Evolutionary conservation across 1,140 invertebrate species (phyloP).

Genomic region (Hylyphantes graminicola): DNA sequence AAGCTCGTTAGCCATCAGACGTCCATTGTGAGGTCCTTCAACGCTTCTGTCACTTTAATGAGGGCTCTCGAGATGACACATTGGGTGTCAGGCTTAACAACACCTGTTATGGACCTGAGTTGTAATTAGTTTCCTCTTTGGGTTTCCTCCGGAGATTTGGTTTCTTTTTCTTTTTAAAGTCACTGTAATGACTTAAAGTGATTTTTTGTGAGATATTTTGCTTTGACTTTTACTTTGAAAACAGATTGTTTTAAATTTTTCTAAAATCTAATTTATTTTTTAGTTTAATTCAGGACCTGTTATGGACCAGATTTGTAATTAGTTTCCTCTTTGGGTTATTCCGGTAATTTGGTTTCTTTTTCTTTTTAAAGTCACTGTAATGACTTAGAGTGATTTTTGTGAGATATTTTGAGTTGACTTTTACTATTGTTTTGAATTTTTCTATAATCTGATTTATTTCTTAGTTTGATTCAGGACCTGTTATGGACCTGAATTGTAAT

Average conservation of each 20-base stretch:
- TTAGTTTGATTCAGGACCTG: too few relatives aligned
- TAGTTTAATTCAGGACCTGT: too few relatives aligned
- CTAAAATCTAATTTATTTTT: too few relatives aligned
- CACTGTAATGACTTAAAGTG: neutral
- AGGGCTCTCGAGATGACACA: conserved; percentile 56
- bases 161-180: conserved; percentile 26
- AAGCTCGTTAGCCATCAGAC: conserved; percentile 58
- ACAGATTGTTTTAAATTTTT: neutral
- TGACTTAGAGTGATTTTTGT: too few relatives aligned
- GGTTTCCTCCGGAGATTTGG: conserved; percentile 14
- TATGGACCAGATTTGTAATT: too few relatives aligned
- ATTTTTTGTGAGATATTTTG: neutral
- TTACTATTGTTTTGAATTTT: too few relatives aligned
- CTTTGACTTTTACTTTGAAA: neutral
- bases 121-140: conserved; percentile 56
- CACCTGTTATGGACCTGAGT: conserved; percentile 58
- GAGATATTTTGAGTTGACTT: too few relatives aligned
- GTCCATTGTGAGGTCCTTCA: conserved; percentile 57
- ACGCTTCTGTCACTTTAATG: conserved; percentile 55
- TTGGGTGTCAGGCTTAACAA: conserved; percentile 58
- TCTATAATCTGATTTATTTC: too few relatives aligned
- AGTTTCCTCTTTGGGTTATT: too few relatives aligned
- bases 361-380: too few relatives aligned
- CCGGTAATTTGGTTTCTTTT: too few relatives aligned
- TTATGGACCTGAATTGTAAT: conserved; percentile 59